These are phyloP conservation scores for Drosophila silvestris DNA, from an alignment of 2,888 invertebrate species.

Conservation along the genomic window DNA sequence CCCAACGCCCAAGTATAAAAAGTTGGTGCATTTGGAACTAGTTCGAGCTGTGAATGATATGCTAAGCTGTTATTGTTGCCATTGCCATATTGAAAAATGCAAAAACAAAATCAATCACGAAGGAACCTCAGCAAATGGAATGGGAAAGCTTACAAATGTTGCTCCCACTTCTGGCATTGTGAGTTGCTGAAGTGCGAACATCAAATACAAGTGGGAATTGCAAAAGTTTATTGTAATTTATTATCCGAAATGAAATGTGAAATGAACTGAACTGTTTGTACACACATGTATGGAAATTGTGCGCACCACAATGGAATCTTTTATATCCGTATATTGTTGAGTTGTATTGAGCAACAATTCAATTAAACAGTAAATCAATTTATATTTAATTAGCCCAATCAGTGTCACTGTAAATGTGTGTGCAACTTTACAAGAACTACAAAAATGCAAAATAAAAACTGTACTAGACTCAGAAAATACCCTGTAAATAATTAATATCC, in stretches of 20 bases:
- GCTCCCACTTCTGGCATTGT: constrained; percentile 37
- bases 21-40: constrained; percentile 25
- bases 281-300: constrained; percentile 9
- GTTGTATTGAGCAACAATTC: constrained; percentile 39
- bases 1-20: not conserved
- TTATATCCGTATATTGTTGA: constrained; percentile 6
- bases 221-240: constrained; percentile 64
- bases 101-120: constrained; percentile 8
- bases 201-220: constrained; percentile 53
- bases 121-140: constrained; percentile 6
- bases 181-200: constrained; percentile 61
- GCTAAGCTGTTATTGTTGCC: constrained; percentile 32
- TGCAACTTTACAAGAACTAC: not conserved
- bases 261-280: constrained; percentile 27
- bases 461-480: not conserved
- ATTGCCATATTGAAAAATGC: constrained; percentile 34
- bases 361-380: constrained; percentile 49
- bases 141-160: constrained; percentile 21
- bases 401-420: constrained; percentile 35
- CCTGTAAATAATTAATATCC: not conserved
- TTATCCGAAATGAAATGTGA: constrained; percentile 37
- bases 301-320: constrained; percentile 22
- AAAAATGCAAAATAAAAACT: not conserved
- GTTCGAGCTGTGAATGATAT: constrained; percentile 5
- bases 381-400: constrained; percentile 53